phyloP scores from a whole-genome alignment of 2,888 invertebrate genomes.

The Drosophila tanythrix region DNA sequence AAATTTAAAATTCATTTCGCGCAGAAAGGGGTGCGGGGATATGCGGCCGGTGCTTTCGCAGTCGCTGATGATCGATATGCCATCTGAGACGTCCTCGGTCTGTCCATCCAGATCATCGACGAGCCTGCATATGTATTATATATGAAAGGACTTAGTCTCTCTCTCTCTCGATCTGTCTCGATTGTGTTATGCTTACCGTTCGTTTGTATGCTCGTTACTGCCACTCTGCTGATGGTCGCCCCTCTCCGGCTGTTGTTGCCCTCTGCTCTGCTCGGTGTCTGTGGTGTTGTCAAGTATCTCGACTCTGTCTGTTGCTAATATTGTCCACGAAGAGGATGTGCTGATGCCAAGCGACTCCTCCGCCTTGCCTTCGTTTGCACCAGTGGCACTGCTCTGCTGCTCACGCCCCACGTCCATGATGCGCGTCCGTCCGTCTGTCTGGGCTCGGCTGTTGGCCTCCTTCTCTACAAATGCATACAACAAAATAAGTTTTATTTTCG shows the following conservation, averaged over 20 bases:
- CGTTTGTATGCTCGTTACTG: constrained; percentile 47
- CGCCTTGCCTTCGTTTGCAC: constrained; percentile 29
- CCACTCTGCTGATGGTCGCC: background rate
- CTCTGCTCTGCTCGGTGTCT: constrained; percentile 11
- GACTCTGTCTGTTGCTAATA: constrained; percentile 67
- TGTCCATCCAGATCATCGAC: constrained; percentile 53
- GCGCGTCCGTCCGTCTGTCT: background rate
- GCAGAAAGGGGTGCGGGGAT: constrained; percentile 79
- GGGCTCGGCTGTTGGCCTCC: constrained; percentile 16
- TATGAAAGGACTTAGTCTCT: background rate
- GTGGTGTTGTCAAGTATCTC: constrained; percentile 39
- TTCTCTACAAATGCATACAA: constrained; percentile 28
- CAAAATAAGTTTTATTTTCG: constrained; percentile 28
- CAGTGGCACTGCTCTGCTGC: constrained; percentile 9
- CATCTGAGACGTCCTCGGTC: constrained; percentile 83
- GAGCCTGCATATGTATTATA: constrained; percentile 41
- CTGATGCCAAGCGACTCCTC: constrained; percentile 68
- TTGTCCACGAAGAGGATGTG: constrained; percentile 82
- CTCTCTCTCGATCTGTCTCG: background rate
- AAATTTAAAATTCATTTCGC: constrained; percentile 63
- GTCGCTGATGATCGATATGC: constrained; percentile 84
- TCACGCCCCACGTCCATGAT: constrained; percentile 30
- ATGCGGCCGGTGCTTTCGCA: constrained; percentile 82
- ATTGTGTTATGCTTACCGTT: constrained; percentile 36
- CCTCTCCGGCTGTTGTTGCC: background rate